Evolutionary conservation across 2,113 vertebrate genomes (phyloP).

Genomic region (Engraulis encrasicolus): DNA sequence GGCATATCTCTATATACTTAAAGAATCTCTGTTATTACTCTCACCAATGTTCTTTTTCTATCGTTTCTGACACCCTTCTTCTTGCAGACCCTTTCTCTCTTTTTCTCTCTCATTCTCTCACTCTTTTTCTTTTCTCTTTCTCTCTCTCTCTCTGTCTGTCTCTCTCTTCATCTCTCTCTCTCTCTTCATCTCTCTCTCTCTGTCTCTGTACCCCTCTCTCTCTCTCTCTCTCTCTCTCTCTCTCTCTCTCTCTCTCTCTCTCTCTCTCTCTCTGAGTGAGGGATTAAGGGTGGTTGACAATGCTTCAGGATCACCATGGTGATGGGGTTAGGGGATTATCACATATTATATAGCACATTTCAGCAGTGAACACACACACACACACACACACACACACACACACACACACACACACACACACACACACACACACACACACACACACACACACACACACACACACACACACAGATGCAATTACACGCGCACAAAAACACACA

Average conservation of each 20-base stretch:
- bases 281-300: conserved; percentile 24
- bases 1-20: too few relatives aligned
- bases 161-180: background rate
- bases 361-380: conserved; percentile 8
- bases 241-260: background rate
- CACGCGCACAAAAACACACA: too few relatives aligned
- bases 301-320: conserved; percentile 7
- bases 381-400: background rate
- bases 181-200: background rate
- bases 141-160: background rate
- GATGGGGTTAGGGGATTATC: conserved; percentile 17
- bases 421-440: background rate
- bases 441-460: too few relatives aligned
- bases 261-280: background rate
- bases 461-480: too few relatives aligned
- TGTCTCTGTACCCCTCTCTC: background rate
- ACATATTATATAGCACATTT: conserved; percentile 24
- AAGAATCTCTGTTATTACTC: too few relatives aligned
- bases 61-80: too few relatives aligned
- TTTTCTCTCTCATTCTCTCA: background rate
- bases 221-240: background rate
- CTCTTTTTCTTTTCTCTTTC: too few relatives aligned
- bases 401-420: background rate
- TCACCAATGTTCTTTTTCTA: too few relatives aligned
- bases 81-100: background rate